phyloP scores from a whole-genome alignment of 2,113 vertebrate species.

The Psephotus haematonotus region DNA sequence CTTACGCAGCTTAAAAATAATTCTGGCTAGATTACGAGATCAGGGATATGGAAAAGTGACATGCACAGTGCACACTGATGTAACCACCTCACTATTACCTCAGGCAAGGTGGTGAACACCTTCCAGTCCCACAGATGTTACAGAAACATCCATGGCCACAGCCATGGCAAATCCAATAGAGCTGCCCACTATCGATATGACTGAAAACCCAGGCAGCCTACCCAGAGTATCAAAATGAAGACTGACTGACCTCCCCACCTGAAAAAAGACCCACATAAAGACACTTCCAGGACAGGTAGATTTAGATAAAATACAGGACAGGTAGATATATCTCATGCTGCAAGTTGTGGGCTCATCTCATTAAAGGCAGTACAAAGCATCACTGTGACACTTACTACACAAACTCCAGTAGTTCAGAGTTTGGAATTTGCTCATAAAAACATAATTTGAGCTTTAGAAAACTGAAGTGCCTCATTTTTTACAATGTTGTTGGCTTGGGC shows the following conservation, averaged over 20 bases:
- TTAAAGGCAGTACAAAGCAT: not conserved
- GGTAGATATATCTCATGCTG: not conserved
- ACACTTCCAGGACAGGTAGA: not conserved
- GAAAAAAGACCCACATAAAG: not conserved
- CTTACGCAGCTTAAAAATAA: not conserved
- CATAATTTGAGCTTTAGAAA: not conserved
- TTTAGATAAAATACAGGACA: not conserved
- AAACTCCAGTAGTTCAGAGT: not conserved
- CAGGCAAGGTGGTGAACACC: not conserved
- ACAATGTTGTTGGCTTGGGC: not conserved
- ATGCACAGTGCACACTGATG: accelerated
- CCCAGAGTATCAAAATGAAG: not conserved
- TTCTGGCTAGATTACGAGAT: not conserved
- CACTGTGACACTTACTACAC: not conserved
- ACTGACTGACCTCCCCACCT: not conserved
- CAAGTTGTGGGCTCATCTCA: not conserved
- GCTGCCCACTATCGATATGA: not conserved
- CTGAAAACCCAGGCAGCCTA: not conserved
- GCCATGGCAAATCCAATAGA: not conserved
- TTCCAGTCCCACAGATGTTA: not conserved
- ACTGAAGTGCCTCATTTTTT: not conserved
- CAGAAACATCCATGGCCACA: not conserved
- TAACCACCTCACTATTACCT: not conserved
- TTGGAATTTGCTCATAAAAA: not conserved
- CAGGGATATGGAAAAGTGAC: not conserved